Evolutionary conservation across 2,113 vertebrate genomes (phyloP).

Genomic region (Dryoscopus gambensis): DNA sequence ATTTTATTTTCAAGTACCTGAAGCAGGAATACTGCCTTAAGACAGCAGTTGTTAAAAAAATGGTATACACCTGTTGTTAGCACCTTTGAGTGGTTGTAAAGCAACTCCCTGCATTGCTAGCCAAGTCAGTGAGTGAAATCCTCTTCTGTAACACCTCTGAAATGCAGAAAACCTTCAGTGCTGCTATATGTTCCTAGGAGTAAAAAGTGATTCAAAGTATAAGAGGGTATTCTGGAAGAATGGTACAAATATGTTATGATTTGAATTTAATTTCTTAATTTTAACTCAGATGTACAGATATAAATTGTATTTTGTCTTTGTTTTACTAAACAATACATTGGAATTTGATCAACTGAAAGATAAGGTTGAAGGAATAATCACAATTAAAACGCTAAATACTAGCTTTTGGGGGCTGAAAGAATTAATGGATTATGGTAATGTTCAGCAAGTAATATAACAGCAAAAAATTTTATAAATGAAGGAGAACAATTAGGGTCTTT

Average conservation of each 20-base stretch:
- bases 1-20: not conserved
- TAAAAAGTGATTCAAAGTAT: not conserved
- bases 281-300: not conserved
- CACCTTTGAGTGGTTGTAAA: not conserved
- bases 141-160: not conserved
- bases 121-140: not conserved
- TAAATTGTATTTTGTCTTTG: not conserved
- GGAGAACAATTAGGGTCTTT: not conserved
- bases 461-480: not conserved
- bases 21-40: not conserved
- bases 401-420: not conserved
- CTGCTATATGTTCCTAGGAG: not conserved
- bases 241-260: not conserved
- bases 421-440: not conserved
- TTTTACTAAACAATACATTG: not conserved
- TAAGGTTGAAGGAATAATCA: not conserved
- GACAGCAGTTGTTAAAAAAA: not conserved
- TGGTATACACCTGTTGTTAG: not conserved
- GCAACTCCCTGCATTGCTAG: not conserved
- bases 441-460: not conserved
- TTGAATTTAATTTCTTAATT: constrained; percentile 35
- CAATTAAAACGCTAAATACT: not conserved
- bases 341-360: not conserved
- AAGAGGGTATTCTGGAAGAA: not conserved
- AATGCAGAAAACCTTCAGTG: not conserved